Base-by-base conservation (phyloP, 2,113 vertebrate genomes). In the Talpa occidentalis region DNA sequence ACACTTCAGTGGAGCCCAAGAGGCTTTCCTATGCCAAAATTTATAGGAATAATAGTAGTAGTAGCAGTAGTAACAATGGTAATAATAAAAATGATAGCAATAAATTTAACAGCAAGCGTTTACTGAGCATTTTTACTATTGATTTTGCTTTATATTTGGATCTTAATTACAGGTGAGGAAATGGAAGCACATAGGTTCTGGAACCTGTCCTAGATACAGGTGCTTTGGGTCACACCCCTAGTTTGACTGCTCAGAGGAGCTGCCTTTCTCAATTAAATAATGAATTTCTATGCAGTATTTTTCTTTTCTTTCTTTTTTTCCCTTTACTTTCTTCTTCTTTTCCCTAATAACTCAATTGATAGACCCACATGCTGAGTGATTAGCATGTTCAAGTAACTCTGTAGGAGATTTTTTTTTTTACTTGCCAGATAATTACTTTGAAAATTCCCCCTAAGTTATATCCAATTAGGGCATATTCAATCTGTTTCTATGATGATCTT, bases 351-450 rank as follows among this genome's bases (percentile, higher is more conserved):
- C n/a, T 90, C 60, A 88, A 52, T 76, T 84, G 82, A 79, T 52
- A 81, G 72, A 56, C 52, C 40, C 78, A 83, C 81, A 73, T 60
- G 60, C 59, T 90, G 95, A 93, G 81, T 90, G 70, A 69, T 88
- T 94, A 42, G 21, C 90, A 92, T 80, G n/a, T 90, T 93, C 66
- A 95, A 91, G 82, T 76, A 67, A 91, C 94, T 82, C 82, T 88
- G 28, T 84, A 91, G 81, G 72, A 90, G 77, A 72, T 78, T 85
- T 86, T 91, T 85, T 86, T 91, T 90, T 88, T 83, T 69, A 85
- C 40, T 77, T 91, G 6, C 37, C 21, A 77, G 78, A 72, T 95
- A 95, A 95, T 93, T 79, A 91, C 72, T 88, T 88, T 81, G 82
- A 95, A 91, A 80, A 91, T 78, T 88, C 22, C 21, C 59, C n/a